Conservation (phyloP, 2,113 vertebrate genomes). For the Oreochromis spilurus region DNA sequence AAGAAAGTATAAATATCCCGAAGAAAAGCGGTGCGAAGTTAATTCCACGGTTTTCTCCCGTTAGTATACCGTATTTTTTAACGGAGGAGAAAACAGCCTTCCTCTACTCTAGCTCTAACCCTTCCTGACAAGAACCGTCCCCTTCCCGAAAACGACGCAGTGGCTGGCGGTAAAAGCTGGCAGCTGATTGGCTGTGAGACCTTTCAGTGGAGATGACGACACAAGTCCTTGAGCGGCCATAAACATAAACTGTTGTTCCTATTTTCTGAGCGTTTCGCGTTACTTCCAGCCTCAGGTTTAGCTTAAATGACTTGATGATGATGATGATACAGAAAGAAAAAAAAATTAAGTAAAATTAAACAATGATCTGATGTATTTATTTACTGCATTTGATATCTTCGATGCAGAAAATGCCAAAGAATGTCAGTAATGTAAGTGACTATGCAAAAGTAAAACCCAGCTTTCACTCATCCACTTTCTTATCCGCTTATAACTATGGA, state of each 20-base stretch:
- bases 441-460: neutral
- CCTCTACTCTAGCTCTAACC: constrained; percentile 4
- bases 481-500: neutral
- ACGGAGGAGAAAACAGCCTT: neutral
- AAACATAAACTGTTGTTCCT: neutral
- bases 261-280: neutral
- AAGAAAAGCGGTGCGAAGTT: neutral
- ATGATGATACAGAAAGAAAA: neutral
- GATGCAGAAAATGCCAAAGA: neutral
- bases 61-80: neutral
- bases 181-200: constrained; percentile 51
- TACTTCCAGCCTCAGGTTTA: no score
- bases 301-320: neutral
- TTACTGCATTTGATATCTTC: neutral
- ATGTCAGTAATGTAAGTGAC: neutral
- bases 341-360: neutral
- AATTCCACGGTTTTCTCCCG: neutral
- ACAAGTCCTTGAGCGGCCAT: neutral
- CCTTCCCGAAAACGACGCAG: constrained; percentile 71
- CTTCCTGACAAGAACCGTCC: constrained; percentile 71
- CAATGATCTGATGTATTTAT: neutral
- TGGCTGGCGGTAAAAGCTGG: neutral
- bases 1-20: neutral
- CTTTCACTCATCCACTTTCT: neutral
- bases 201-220: constrained; percentile 28